phyloP scores from a whole-genome alignment of 2,888 invertebrate species.

The Leucoma salicis region DNA sequence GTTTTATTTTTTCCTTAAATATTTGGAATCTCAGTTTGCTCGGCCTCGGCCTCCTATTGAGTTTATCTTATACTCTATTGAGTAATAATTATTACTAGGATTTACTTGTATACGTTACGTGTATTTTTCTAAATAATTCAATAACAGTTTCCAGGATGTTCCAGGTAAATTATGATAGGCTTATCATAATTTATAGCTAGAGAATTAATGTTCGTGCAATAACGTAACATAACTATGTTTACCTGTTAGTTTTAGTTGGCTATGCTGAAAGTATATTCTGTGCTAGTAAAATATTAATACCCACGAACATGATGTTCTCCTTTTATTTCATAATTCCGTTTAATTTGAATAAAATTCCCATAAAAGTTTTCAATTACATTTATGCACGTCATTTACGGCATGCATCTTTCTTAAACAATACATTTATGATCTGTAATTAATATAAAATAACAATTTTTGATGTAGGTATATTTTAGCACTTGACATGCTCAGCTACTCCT shows the following conservation, averaged over 20 bases:
- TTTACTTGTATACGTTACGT: too few relatives aligned
- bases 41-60: too few relatives aligned
- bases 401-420: constrained; percentile 3
- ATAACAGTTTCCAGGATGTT: too few relatives aligned
- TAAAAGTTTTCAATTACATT: constrained; percentile 36
- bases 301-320: constrained; percentile 43
- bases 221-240: constrained; percentile 23
- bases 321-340: constrained; percentile 40
- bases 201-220: not conserved
- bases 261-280: constrained; percentile 42
- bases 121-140: too few relatives aligned
- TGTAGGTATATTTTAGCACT: too few relatives aligned
- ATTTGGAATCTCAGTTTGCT: too few relatives aligned
- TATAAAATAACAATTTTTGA: too few relatives aligned
- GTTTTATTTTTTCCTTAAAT: too few relatives aligned
- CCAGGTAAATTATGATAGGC: not conserved
- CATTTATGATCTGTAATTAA: too few relatives aligned
- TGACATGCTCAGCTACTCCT: too few relatives aligned
- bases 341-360: constrained; percentile 38
- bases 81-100: too few relatives aligned
- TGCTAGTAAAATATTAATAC: constrained; percentile 48
- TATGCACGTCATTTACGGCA: constrained; percentile 27
- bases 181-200: not conserved
- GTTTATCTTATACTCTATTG: too few relatives aligned
- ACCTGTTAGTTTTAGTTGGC: constrained; percentile 41